These are phyloP conservation scores for Melinaea marsaeus DNA, from an alignment of 2,888 invertebrate genomes.

Conservation along the genomic window DNA sequence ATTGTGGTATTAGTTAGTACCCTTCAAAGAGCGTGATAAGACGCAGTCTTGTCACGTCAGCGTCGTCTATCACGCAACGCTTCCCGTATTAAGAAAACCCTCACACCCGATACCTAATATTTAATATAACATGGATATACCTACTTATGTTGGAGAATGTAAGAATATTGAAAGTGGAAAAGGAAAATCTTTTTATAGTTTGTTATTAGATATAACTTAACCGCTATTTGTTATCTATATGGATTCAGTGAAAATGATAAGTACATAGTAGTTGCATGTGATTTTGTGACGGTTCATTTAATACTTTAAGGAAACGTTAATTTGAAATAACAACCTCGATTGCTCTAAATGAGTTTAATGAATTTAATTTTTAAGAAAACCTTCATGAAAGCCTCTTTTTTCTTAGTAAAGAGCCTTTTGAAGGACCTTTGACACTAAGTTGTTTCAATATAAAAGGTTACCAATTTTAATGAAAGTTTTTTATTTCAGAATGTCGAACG, in stretches of 20 bases:
- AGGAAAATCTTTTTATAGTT: no score
- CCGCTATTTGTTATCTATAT: no score
- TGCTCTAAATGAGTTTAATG: conserved; percentile 1
- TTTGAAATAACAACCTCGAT: conserved; percentile 7
- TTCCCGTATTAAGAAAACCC: conserved; percentile 22
- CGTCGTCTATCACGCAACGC: conserved; percentile 23
- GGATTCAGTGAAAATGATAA: no score
- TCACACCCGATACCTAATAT: conserved; percentile 10
- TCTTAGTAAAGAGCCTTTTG: conserved; percentile 8
- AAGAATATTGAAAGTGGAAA: no score
- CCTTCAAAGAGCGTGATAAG: conserved; percentile 22
- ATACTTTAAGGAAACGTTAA: conserved; percentile 9
- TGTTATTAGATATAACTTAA: no score
- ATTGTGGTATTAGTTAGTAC: conserved; percentile 8
- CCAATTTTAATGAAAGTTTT: not conserved
- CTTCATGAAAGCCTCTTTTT: conserved; percentile 10
- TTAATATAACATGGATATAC: no score
- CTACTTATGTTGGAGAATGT: no score
- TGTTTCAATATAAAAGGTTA: not conserved
- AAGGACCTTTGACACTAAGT: not conserved
- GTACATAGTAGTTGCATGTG: not conserved
- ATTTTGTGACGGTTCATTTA: not conserved
- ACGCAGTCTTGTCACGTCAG: conserved; percentile 25
- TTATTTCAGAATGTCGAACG: not conserved
- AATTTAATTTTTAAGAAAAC: conserved; percentile 8